Evolutionary conservation across 2,113 vertebrate genomes (phyloP), one percentile per base, ranked within the genome.

Genomic region (Triplophysa tibetana): DNA sequence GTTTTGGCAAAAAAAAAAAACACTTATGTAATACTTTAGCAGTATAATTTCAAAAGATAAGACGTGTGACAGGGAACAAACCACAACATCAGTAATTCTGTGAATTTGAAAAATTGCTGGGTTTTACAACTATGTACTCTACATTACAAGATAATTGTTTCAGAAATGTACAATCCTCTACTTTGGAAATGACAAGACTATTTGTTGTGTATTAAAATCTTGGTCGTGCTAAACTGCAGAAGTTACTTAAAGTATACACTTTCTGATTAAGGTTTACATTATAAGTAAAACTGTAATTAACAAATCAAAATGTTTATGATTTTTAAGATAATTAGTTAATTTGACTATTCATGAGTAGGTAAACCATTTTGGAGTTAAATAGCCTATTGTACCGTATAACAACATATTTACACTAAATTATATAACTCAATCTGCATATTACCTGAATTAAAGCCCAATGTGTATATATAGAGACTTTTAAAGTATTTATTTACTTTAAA

Each of bases 141-240:
- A 38, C 33, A 5, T 33, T 56, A 73, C 54, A 60, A 23, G 13
- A 60, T 7, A 23, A 43, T 43, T 45, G 60, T 61, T 61, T 16
- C 19, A 74, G 56, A 61, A 61, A 61, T 24, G 60, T 74, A 60
- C 43, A 11, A 61, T 74, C 70, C 70, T 17, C 13, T 8, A 33
- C 70, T 72, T n/a, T 41, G 2, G 12, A 60, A 74, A 58, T 41
- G 29, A 8, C n/a, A 9, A 74, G 13, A 61, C 56, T 73, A 29
- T 61, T 61, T 74, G 8, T 74, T 23, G 43, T 74, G 56, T 61
- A 23, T 13, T 61, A 43, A 61, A 45, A 74, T 74, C 38, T 43
- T 21, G 16, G 50, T 5, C 61, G 56, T 74, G 70, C 12, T 43
- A 33, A 61, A 58, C 56, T 45, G 41, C 56, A 38, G 70, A 73